Evolutionary conservation across 2,113 vertebrate species (phyloP).

Genomic region (Brachyhypopomus occidentalis): DNA sequence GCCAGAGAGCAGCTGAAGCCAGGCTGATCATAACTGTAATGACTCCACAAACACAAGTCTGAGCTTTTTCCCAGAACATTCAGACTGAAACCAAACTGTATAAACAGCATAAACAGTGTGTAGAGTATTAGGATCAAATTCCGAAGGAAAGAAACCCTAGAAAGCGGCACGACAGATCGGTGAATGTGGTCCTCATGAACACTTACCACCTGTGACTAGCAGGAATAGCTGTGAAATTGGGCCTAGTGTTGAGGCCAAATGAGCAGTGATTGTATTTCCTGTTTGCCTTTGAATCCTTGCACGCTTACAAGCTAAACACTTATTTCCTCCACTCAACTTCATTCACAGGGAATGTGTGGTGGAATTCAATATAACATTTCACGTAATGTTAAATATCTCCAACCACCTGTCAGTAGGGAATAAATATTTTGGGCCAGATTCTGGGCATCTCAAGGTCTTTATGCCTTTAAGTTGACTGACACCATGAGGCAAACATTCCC

Average conservation of each 20-base stretch:
- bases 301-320: slow-evolving; percentile 47
- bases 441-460: neutral
- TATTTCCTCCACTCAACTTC: slow-evolving; percentile 17
- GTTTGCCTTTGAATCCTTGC: slow-evolving; percentile 62
- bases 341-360: neutral
- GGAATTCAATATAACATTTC: slow-evolving; percentile 6
- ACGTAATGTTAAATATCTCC: slow-evolving; percentile 6
- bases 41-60: slow-evolving; percentile 67
- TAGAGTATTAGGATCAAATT: slow-evolving; percentile 70
- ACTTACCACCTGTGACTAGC: slow-evolving; percentile 71
- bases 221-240: slow-evolving; percentile 73
- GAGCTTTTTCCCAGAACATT: slow-evolving; percentile 56
- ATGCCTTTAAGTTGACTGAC: neutral
- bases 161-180: slow-evolving; percentile 61
- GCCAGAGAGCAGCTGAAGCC: neutral
- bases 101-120: slow-evolving; percentile 69
- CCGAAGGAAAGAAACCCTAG: slow-evolving; percentile 68
- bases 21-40: slow-evolving; percentile 48
- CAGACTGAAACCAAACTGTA: slow-evolving; percentile 64
- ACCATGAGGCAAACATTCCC: slow-evolving; percentile 4
- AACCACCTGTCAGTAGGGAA: neutral
- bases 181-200: slow-evolving; percentile 70
- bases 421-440: slow-evolving; percentile 23
- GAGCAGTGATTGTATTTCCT: slow-evolving; percentile 75
- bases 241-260: slow-evolving; percentile 59